These are phyloP conservation scores for Icerya purchasi DNA, from an alignment of 2,888 invertebrate species.

Conservation along the genomic window DNA sequence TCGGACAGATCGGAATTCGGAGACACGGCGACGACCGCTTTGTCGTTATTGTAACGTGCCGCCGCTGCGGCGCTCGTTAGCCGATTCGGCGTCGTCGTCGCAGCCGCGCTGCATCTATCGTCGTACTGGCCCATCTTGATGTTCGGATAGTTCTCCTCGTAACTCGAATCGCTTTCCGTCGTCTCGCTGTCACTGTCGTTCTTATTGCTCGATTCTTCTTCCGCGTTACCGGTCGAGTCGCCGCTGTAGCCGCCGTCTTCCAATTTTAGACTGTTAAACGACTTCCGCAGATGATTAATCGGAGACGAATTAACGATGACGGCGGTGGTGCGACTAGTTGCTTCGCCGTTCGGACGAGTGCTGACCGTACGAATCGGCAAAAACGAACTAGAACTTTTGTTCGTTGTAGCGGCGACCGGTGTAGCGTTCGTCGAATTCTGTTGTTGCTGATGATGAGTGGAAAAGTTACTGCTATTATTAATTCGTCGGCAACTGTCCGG, in stretches of 20 bases:
- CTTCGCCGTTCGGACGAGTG: not conserved
- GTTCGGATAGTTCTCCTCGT: conserved; percentile 11
- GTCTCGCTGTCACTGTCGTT: not conserved
- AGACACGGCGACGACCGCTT: no score
- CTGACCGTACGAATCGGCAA: no score
- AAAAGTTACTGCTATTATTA: no score
- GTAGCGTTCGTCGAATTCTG: no score
- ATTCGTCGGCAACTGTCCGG: no score
- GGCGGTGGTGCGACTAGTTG: not conserved
- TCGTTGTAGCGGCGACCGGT: no score
- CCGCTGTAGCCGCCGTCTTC: not conserved
- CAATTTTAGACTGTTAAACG: conserved; percentile 1
- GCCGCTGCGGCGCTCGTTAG: not conserved
- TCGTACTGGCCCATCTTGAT: conserved; percentile 14
- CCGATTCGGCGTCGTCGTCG: not conserved
- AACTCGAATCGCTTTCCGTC: conserved; percentile 6
- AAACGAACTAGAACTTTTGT: not conserved
- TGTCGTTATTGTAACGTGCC: not conserved
- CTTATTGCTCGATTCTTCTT: not conserved
- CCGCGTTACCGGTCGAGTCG: not conserved
- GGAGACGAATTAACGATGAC: not conserved
- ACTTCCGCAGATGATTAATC: not conserved
- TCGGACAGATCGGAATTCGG: conserved; percentile 3
- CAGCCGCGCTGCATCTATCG: not conserved
- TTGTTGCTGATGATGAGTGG: no score